These are phyloP conservation scores for Diarsia dahlii DNA, from an alignment of 2,888 invertebrate genomes.

Conservation along the genomic window DNA sequence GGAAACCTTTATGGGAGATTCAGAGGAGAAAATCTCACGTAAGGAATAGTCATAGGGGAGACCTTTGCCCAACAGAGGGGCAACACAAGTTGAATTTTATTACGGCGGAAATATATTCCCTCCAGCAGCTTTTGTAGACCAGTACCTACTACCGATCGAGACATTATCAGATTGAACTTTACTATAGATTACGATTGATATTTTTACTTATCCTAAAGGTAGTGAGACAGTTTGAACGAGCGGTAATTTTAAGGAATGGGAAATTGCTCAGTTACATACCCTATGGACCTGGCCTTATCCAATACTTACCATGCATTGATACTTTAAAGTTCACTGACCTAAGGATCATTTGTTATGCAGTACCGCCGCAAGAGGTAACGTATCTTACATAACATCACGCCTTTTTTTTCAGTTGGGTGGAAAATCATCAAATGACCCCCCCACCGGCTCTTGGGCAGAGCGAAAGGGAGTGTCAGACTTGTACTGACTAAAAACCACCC, in stretches of 20 bases:
- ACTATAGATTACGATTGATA: not conserved
- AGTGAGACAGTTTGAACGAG: constrained; percentile 95
- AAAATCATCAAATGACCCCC: too few relatives aligned
- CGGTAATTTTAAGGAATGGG: constrained; percentile 96
- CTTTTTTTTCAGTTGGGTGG: too few relatives aligned
- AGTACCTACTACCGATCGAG: not conserved
- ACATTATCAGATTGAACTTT: not conserved
- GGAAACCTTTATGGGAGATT: not conserved
- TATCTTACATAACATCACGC: not conserved
- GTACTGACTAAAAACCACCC: too few relatives aligned
- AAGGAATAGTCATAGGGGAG: not conserved
- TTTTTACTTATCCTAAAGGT: constrained; percentile 82
- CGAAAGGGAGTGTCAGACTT: too few relatives aligned
- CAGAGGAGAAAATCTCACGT: not conserved
- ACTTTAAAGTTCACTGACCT: constrained; percentile 96
- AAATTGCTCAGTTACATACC: constrained; percentile 92
- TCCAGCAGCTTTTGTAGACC: not conserved
- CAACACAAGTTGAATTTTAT: not conserved
- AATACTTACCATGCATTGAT: constrained; percentile 97
- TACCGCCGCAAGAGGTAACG: constrained; percentile 97
- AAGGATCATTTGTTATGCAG: constrained; percentile 96
- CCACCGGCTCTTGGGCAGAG: too few relatives aligned
- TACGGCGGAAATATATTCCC: not conserved
- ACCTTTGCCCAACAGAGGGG: not conserved
- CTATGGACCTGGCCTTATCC: constrained; percentile 95